Evolutionary conservation across 2,113 vertebrate species (phyloP).

Genomic region (Ameiurus melas): DNA sequence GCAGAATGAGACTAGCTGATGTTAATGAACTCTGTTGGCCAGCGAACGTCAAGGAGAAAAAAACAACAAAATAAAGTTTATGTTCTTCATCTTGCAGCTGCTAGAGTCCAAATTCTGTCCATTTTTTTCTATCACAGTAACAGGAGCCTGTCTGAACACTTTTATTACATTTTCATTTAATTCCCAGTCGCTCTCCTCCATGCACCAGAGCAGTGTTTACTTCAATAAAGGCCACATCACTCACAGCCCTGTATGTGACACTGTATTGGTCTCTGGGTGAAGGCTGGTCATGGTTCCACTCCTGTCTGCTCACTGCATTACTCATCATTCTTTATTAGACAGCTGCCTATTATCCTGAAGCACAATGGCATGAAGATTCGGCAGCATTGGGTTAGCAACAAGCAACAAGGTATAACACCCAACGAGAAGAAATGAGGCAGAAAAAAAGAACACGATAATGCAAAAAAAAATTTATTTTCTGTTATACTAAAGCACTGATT

Average conservation of each 20-base stretch:
- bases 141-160: background rate
- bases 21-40: background rate
- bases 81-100: background rate
- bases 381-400: too few species aligned
- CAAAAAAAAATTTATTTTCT: background rate
- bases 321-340: conserved; percentile 46
- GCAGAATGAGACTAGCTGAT: background rate
- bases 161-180: conserved; percentile 49
- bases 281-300: conserved; percentile 15
- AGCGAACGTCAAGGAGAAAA: background rate
- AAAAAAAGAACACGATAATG: background rate
- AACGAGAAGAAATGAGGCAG: background rate
- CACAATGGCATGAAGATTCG: conserved; percentile 6
- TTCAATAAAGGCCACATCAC: conserved; percentile 33
- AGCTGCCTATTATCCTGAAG: conserved; percentile 12
- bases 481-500: background rate
- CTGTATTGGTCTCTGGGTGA: conserved; percentile 31
- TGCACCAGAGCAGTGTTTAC: conserved; percentile 19
- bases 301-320: background rate
- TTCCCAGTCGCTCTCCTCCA: background rate
- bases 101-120: background rate
- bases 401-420: background rate
- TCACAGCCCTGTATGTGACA: conserved; percentile 14
- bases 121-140: background rate
- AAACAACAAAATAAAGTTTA: background rate